Percentiles rank a stretch among this genome's conserved stretches.
phyloP scores from a whole-genome alignment of 1,140 invertebrate genomes.

The Platorchestia sp. region DNA sequence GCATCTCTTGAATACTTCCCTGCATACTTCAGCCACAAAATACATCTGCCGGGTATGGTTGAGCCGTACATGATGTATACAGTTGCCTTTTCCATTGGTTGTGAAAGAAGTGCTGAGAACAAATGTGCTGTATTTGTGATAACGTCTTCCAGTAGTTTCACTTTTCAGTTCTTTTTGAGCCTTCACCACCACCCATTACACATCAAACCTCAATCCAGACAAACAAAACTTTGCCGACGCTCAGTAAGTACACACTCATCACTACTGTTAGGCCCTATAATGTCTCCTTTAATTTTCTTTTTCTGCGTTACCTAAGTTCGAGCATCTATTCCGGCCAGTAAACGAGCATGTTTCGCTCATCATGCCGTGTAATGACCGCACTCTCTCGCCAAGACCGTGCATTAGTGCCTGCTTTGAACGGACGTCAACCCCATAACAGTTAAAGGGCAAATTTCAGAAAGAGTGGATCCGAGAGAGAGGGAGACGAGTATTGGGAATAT shows the following conservation, averaged over 20 bases:
- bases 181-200: not conserved
- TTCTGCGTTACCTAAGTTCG: not conserved
- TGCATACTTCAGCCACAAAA: too few species aligned
- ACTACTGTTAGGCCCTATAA: not conserved
- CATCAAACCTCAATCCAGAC: not conserved
- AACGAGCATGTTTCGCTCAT: not conserved
- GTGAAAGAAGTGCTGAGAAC: too few species aligned
- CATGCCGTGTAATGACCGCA: not conserved
- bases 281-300: not conserved
- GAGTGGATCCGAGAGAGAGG: not conserved
- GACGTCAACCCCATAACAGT: not conserved
- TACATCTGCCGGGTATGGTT: too few species aligned
- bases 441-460: not conserved
- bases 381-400: too few species aligned
- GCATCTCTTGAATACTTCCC: too few species aligned
- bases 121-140: too few species aligned
- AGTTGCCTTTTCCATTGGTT: too few species aligned
- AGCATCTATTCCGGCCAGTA: not conserved
- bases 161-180: too few species aligned
- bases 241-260: not conserved
- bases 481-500: too few species aligned
- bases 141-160: too few species aligned
- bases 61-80: too few species aligned
- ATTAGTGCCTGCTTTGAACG: not conserved
- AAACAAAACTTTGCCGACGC: not conserved